Percentiles rank a stretch among this genome's conserved stretches.
These are phyloP conservation scores for Dione juno DNA, from an alignment of 2,888 invertebrate species.

Conservation along the genomic window DNA sequence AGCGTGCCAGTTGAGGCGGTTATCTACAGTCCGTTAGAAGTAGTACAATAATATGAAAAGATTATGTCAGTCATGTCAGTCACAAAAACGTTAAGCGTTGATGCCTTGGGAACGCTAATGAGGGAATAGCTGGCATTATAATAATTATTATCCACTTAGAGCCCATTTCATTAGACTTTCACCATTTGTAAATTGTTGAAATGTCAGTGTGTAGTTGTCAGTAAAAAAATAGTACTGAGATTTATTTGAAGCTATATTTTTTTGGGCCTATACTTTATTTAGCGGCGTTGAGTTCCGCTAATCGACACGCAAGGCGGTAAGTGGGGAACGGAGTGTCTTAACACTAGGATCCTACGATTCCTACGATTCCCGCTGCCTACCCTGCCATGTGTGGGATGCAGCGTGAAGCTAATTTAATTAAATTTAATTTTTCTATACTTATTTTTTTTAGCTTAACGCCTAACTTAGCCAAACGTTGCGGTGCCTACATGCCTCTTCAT, in stretches of 20 bases:
- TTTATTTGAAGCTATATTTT: not conserved
- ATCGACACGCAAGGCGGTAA: no score
- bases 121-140: slow-evolving; percentile 7
- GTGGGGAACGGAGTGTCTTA: no score
- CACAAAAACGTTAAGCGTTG: not conserved
- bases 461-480: no score
- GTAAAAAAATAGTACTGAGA: not conserved
- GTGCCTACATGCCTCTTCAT: no score
- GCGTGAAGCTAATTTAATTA: not conserved
- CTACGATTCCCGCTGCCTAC: not conserved
- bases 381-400: not conserved
- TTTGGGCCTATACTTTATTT: no score
- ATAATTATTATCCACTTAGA: not conserved
- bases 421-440: no score
- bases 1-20: no score
- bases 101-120: not conserved
- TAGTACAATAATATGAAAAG: no score
- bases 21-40: no score
- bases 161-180: not conserved
- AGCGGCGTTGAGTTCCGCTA: no score
- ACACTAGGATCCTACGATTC: no score
- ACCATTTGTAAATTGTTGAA: not conserved
- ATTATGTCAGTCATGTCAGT: not conserved
- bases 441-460: no score
- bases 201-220: not conserved